These are phyloP conservation scores for Myotis brandtii DNA, from an alignment of 2,113 vertebrate genomes.

Conservation along the genomic window DNA sequence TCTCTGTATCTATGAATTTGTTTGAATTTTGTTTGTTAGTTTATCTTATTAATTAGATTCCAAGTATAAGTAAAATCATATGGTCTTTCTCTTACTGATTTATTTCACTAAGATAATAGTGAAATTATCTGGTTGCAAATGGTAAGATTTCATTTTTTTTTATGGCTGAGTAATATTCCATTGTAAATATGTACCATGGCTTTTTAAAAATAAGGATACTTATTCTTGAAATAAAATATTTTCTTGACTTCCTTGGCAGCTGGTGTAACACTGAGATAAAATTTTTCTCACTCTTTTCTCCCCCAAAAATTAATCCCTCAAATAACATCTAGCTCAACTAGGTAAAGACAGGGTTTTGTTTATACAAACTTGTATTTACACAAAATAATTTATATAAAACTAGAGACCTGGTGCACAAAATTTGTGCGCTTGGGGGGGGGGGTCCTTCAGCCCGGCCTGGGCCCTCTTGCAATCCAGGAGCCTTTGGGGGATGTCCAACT, in stretches of 20 bases:
- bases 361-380: background rate
- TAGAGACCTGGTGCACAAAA: no score
- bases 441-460: no score
- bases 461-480: no score
- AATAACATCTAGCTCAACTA: background rate
- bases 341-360: background rate
- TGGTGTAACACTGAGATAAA: background rate
- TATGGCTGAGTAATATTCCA: background rate
- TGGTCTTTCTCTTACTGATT: background rate
- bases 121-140: background rate
- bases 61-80: background rate
- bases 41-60: background rate
- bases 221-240: background rate
- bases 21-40: background rate
- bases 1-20: background rate
- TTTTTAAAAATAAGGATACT: background rate
- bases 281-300: background rate
- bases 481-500: no score
- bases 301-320: background rate
- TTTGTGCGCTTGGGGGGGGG: rapidly evolving
- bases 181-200: no score
- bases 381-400: background rate
- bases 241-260: background rate
- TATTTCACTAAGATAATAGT: background rate
- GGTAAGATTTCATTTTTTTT: background rate